Conservation (phyloP, 2,113 vertebrate genomes). For the Catharus bicknelli region DNA sequence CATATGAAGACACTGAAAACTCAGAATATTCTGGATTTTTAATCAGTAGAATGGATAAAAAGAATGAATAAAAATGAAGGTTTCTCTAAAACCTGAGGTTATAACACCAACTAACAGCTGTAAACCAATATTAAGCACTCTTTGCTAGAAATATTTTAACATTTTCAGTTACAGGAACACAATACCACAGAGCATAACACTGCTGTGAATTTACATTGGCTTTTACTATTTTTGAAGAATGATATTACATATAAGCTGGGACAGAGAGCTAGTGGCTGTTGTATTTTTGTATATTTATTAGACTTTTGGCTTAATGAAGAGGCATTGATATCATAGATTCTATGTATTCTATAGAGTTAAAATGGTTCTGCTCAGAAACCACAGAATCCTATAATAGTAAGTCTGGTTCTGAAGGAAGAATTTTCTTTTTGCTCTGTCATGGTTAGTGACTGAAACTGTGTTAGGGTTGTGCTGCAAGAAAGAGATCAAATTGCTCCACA, state of each 20-base stretch:
- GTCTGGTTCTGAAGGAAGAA: not conserved
- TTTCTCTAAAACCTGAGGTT: not conserved
- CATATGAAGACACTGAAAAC: not conserved
- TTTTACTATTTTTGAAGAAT: not conserved
- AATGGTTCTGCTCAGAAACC: not conserved
- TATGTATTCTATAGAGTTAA: not conserved
- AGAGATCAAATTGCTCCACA: not conserved
- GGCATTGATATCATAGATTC: not conserved
- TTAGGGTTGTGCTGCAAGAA: not conserved
- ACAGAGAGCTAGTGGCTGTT: not conserved
- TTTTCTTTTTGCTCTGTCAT: not conserved
- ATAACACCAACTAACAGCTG: not conserved
- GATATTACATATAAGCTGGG: not conserved
- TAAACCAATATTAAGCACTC: not conserved
- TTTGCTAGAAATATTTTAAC: not conserved
- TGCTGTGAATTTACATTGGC: not conserved
- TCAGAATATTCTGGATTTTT: slow-evolving; percentile 7
- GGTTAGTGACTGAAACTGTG: not conserved
- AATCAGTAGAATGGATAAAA: not conserved
- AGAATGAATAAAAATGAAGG: not conserved
- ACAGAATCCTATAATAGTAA: not conserved
- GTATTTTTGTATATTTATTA: not conserved
- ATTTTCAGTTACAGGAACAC: not conserved
- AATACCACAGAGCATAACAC: not conserved
- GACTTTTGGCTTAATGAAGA: not conserved